These are phyloP conservation scores for Corapipo altera DNA, from an alignment of 2,113 vertebrate species.

Conservation along the genomic window DNA sequence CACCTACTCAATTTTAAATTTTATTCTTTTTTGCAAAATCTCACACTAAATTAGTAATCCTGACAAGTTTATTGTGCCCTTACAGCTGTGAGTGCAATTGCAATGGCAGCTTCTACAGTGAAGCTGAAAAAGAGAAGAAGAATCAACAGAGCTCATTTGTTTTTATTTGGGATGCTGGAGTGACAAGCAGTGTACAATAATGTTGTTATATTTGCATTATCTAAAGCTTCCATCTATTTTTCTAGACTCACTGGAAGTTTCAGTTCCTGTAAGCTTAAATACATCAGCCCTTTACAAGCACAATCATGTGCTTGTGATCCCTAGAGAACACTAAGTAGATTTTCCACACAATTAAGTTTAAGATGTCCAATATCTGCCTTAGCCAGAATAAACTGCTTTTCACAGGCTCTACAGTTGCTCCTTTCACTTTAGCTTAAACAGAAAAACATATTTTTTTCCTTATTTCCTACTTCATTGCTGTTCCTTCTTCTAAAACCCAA, in stretches of 20 bases:
- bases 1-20: neutral
- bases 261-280: slow-evolving; percentile 34
- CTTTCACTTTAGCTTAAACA: neutral
- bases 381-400: neutral
- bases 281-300: slow-evolving; percentile 29
- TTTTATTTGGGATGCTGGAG: neutral
- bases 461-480: neutral
- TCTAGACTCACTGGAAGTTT: neutral
- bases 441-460: accelerated
- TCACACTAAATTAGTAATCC: neutral
- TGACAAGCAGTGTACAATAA: neutral
- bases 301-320: neutral
- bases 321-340: slow-evolving; percentile 21
- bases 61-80: neutral
- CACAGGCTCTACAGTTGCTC: neutral
- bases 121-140: neutral
- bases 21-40: neutral
- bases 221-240: slow-evolving; percentile 55
- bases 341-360: slow-evolving; percentile 49
- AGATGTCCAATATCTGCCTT: neutral
- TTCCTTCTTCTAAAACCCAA: neutral
- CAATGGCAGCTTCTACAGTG: neutral
- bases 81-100: neutral
- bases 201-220: neutral
- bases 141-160: neutral